phyloP scores from a whole-genome alignment of 2,113 vertebrate species.

The Ameiurus melas region DNA sequence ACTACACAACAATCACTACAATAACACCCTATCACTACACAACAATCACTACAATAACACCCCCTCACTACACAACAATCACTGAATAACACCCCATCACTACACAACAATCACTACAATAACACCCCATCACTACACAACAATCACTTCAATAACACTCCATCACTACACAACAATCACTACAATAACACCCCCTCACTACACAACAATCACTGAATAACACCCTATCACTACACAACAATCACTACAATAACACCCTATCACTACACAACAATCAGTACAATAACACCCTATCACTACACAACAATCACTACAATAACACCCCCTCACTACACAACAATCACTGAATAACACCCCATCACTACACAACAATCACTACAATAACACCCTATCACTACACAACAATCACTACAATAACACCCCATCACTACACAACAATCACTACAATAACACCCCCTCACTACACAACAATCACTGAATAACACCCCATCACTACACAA shows the following conservation, averaged over 20 bases:
- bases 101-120: background rate
- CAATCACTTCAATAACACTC: background rate
- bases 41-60: background rate
- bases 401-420: background rate
- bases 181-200: slow-evolving; percentile 27
- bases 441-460: background rate
- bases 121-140: background rate
- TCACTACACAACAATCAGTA: slow-evolving; percentile 57
- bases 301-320: slow-evolving; percentile 37
- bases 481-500: background rate
- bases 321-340: background rate
- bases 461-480: background rate
- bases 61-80: background rate
- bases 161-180: background rate
- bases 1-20: background rate
- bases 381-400: background rate
- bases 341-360: background rate
- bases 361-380: background rate
- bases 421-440: background rate
- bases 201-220: no score
- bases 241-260: slow-evolving; percentile 48
- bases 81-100: background rate
- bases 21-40: no score
- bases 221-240: no score
- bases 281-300: slow-evolving; percentile 59